phyloP scores from a whole-genome alignment of 2,888 invertebrate genomes.

The Lasioglossum leucozonium region DNA sequence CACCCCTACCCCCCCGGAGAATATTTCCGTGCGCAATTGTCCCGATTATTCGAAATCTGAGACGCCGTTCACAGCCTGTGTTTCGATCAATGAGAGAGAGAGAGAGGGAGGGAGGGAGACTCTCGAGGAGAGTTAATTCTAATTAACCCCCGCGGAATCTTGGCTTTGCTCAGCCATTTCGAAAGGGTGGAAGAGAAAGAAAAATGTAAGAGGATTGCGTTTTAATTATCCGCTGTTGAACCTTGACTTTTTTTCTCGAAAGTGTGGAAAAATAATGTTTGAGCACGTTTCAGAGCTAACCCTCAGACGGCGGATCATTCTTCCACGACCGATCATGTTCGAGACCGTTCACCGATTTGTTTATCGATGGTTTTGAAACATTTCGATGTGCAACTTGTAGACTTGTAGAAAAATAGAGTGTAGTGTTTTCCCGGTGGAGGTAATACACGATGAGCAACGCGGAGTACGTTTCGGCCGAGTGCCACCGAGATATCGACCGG shows the following conservation, averaged over 20 bases:
- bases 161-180: neutral
- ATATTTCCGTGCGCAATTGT: neutral
- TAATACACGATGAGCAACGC: neutral
- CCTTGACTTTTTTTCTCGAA: neutral
- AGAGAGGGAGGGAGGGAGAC: too few species aligned
- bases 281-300: neutral
- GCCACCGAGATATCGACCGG: neutral
- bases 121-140: neutral
- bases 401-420: neutral
- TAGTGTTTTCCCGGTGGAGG: neutral
- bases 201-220: neutral
- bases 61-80: neutral
- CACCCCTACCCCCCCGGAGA: too few species aligned
- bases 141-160: neutral
- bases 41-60: neutral
- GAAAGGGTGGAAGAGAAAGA: neutral
- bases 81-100: neutral
- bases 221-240: neutral
- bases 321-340: too few species aligned
- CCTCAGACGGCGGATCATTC: neutral
- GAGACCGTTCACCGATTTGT: neutral
- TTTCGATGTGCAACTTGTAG: too few species aligned
- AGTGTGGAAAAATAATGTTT: neutral
- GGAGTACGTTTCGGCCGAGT: neutral
- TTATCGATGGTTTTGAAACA: neutral